phyloP scores from a whole-genome alignment of 2,888 invertebrate genomes.

The Agriopis leucophaearia region DNA sequence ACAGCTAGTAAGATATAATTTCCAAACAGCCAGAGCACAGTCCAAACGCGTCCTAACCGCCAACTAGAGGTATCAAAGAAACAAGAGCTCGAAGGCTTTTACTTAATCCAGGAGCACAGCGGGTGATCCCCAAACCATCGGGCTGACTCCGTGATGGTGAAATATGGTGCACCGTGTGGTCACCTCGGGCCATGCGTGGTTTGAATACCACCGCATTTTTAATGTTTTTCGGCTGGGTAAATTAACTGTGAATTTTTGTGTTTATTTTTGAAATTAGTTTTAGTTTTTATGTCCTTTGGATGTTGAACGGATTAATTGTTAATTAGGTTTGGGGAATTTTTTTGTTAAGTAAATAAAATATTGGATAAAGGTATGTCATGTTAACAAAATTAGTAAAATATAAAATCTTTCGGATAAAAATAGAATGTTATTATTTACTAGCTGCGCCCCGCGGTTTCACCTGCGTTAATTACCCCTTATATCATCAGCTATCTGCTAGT shows the following conservation, averaged over 20 bases:
- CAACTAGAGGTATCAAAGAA: constrained; percentile 81
- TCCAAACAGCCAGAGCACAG: constrained; percentile 9
- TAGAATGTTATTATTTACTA: too few species aligned
- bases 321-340: constrained; percentile 17
- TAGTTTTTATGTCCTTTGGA: constrained; percentile 28
- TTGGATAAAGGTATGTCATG: background rate
- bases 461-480: too few species aligned
- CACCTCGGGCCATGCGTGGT: constrained; percentile 77
- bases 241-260: constrained; percentile 53
- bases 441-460: too few species aligned
- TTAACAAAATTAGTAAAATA: too few species aligned
- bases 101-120: constrained; percentile 91
- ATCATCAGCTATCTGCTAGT: too few species aligned
- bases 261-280: constrained; percentile 36
- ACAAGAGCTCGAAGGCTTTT: constrained; percentile 90
- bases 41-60: constrained; percentile 58
- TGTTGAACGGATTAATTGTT: constrained; percentile 21
- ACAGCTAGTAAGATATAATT: background rate
- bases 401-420: too few species aligned
- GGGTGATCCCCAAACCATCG: constrained; percentile 87
- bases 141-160: constrained; percentile 70
- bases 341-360: constrained; percentile 1
- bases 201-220: constrained; percentile 63
- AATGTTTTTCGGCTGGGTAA: constrained; percentile 50
- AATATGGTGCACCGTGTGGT: constrained; percentile 79